Percentiles rank a stretch among this genome's conserved stretches.
Evolutionary conservation across 2,113 vertebrate species (phyloP).

Genomic region (Muntiacus reevesi): DNA sequence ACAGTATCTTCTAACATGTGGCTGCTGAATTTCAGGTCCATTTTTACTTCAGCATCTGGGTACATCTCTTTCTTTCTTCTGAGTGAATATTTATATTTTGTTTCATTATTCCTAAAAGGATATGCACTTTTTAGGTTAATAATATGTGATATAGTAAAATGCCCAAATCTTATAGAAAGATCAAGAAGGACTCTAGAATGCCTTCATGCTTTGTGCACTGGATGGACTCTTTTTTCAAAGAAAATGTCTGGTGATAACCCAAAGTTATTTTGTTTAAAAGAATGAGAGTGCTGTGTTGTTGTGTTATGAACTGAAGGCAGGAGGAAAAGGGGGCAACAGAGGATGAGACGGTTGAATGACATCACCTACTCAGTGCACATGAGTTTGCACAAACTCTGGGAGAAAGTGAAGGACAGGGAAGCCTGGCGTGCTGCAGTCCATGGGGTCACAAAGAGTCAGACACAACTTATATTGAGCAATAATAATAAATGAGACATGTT

Average conservation of each 20-base stretch:
- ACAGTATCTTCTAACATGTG: neutral
- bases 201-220: neutral
- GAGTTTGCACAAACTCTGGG: neutral
- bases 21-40: neutral
- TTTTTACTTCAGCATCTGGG: neutral
- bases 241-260: neutral
- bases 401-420: neutral
- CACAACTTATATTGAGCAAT: neutral
- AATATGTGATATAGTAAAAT: neutral
- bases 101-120: neutral
- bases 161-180: neutral
- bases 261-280: neutral
- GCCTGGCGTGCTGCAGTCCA: accelerated
- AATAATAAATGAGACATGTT: neutral
- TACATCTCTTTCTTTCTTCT: neutral
- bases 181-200: neutral
- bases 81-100: neutral
- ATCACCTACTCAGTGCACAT: accelerated
- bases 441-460: neutral
- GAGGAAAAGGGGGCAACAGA: neutral
- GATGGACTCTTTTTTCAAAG: neutral
- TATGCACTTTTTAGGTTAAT: neutral
- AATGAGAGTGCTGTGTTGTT: neutral
- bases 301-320: neutral
- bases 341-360: neutral